Conservation (phyloP, 2,888 invertebrate species). For the Trisateles emortualis region DNA sequence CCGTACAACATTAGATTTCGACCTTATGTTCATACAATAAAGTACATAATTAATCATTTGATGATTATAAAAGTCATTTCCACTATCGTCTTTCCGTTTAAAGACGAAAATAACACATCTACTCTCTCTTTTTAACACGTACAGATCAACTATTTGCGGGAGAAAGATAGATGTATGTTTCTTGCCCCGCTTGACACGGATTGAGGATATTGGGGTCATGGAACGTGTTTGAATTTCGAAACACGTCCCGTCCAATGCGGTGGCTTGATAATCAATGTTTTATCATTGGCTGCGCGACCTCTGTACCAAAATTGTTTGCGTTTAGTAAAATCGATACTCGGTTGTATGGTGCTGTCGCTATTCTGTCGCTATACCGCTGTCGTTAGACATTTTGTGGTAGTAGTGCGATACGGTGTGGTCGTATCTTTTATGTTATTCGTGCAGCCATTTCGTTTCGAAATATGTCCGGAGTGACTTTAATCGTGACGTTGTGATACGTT, state of each 20-base stretch:
- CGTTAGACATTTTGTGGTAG: slow-evolving; percentile 63
- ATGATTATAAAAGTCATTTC: slow-evolving; percentile 63
- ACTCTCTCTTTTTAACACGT: slow-evolving; percentile 61
- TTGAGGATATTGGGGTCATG: slow-evolving; percentile 80
- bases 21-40: slow-evolving; percentile 36
- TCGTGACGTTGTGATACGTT: slow-evolving; percentile 77
- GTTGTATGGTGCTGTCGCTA: slow-evolving; percentile 44
- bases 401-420: slow-evolving; percentile 60
- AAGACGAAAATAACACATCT: slow-evolving; percentile 55
- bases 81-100: slow-evolving; percentile 57
- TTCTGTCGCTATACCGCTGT: slow-evolving; percentile 50
- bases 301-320: slow-evolving; percentile 62
- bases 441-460: slow-evolving; percentile 80
- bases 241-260: slow-evolving; percentile 81
- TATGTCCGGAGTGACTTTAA: slow-evolving; percentile 76
- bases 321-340: slow-evolving; percentile 71
- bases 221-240: slow-evolving; percentile 86
- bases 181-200: slow-evolving; percentile 55
- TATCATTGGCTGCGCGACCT: slow-evolving; percentile 74
- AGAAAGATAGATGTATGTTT: slow-evolving; percentile 64
- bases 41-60: slow-evolving; percentile 48
- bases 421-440: slow-evolving; percentile 78
- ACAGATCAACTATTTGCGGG: slow-evolving; percentile 50
- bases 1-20: slow-evolving; percentile 30
- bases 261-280: slow-evolving; percentile 68